Evolutionary conservation across 2,888 invertebrate species (phyloP).

Genomic region (Acronicta aceris): DNA sequence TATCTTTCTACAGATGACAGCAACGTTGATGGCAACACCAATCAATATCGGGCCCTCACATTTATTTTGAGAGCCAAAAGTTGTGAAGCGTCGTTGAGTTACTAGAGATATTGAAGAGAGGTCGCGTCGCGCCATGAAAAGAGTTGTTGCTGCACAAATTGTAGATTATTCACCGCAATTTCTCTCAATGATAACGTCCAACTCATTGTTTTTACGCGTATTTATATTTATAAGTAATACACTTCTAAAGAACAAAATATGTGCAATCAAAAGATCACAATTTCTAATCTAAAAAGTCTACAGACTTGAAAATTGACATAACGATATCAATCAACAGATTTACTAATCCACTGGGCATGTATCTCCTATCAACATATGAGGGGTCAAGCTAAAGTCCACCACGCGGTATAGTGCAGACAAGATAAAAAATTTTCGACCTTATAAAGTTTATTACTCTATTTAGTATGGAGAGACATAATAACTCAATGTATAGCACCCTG

Average conservation of each 20-base stretch:
- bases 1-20: neutral
- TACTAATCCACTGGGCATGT: no score
- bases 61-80: conserved; percentile 17
- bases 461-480: neutral
- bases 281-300: no score
- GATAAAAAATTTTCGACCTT: no score
- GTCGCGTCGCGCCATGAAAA: neutral
- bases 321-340: no score
- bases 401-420: no score
- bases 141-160: neutral
- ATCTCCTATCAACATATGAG: no score
- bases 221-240: no score
- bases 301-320: no score
- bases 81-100: conserved; percentile 17
- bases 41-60: conserved; percentile 13
- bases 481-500: conserved; percentile 15
- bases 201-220: no score
- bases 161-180: neutral
- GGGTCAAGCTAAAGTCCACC: no score
- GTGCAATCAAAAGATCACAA: no score
- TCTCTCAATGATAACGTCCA: neutral
- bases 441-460: neutral
- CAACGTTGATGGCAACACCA: conserved; percentile 18
- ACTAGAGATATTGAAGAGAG: neutral
- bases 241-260: no score